Percentiles rank a stretch among this genome's conserved stretches.
Evolutionary conservation across 1,140 invertebrate species (phyloP).

Genomic region (Listronotus oregonensis): DNA sequence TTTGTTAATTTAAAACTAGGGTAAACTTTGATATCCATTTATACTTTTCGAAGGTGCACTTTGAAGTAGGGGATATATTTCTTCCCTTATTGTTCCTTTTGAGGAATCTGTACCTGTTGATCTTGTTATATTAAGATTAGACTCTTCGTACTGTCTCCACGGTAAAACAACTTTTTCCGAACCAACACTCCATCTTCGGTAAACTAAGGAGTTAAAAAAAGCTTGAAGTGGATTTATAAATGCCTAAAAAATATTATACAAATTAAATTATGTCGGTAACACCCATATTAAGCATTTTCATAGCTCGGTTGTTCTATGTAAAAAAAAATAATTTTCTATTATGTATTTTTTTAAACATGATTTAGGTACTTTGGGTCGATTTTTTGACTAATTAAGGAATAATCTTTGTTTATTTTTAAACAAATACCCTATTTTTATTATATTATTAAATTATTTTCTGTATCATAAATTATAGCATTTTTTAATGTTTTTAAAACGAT

Average conservation of each 20-base stretch:
- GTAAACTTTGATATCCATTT: constrained; percentile 42
- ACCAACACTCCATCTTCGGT: constrained; percentile 68
- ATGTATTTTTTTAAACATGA: no score
- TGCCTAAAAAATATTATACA: constrained; percentile 72
- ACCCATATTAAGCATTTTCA: no score
- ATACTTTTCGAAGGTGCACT: constrained; percentile 40
- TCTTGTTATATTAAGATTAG: constrained; percentile 9
- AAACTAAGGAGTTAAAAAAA: constrained; percentile 77
- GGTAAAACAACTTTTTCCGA: constrained; percentile 51
- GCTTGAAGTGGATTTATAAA: constrained; percentile 82
- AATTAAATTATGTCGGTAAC: no score
- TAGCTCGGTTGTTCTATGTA: no score
- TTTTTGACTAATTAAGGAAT: no score
- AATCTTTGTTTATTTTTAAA: no score
- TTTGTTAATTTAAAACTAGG: not conserved
- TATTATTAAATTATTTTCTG: no score
- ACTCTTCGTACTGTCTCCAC: constrained; percentile 44
- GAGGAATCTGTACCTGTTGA: constrained; percentile 14
- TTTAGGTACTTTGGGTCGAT: no score
- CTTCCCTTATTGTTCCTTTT: constrained; percentile 33
- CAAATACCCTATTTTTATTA: no score
- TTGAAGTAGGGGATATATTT: constrained; percentile 46
- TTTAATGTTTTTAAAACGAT: no score
- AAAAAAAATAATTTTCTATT: no score
- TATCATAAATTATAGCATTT: no score